These are phyloP conservation scores for Pandemis cinnamomeana DNA, from an alignment of 2,888 invertebrate genomes.

Conservation along the genomic window DNA sequence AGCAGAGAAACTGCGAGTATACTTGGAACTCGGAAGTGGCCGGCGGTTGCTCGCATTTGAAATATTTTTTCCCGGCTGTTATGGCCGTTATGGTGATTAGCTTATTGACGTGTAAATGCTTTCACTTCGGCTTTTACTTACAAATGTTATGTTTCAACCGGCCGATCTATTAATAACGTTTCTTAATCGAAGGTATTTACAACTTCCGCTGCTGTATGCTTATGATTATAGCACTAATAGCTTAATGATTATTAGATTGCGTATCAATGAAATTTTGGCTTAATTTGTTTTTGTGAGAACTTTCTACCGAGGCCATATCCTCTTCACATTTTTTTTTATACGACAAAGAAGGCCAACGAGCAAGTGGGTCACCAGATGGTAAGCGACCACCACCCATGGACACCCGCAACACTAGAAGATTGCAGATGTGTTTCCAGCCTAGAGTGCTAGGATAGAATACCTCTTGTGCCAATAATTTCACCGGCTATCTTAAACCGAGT, in stretches of 20 bases:
- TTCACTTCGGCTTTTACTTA: conserved; percentile 63
- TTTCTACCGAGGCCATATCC: conserved; percentile 2
- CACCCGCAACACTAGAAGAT: too few relatives aligned
- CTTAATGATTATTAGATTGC: conserved; percentile 13
- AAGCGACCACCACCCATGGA: too few relatives aligned
- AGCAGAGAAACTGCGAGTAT: neutral
- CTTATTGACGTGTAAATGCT: conserved; percentile 66
- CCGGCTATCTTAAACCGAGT: too few relatives aligned
- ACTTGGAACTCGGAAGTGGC: neutral
- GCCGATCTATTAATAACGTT: conserved; percentile 16
- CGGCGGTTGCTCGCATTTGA: conserved; percentile 54
- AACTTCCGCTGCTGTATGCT: conserved; percentile 16
- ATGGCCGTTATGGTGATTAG: conserved; percentile 61
- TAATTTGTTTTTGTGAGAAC: neutral
- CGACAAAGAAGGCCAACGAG: too few relatives aligned
- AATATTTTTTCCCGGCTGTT: conserved; percentile 62
- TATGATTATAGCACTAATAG: conserved; percentile 18
- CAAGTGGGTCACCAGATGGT: too few relatives aligned
- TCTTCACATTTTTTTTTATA: neutral
- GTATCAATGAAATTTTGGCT: conserved; percentile 1
- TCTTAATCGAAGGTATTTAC: conserved; percentile 22
- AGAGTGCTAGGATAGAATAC: too few relatives aligned
- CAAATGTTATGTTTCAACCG: conserved; percentile 21
- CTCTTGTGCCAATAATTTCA: too few relatives aligned
- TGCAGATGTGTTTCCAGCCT: too few relatives aligned